Evolutionary conservation across 2,797 vertebrate genomes (phyloP), one percentile per base, ranked within the genome.

Genomic region (Alexandromys oeconomus): DNA sequence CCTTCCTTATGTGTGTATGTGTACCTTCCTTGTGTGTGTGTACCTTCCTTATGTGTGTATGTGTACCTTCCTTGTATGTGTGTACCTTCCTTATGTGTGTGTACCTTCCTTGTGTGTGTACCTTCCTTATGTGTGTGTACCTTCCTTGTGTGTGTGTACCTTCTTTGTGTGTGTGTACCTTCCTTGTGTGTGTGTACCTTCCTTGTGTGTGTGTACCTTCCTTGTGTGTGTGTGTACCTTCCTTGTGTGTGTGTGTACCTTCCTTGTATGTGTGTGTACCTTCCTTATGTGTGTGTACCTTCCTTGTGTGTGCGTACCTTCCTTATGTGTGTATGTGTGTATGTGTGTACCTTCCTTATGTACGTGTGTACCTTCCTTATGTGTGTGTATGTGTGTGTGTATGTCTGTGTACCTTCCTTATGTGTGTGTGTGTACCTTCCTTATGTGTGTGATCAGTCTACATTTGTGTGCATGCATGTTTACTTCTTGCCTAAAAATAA

Each of bases 401-500:
- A 12, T 51, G 48, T 51, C 0, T 51, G 12, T 51, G 3, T 11
- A 11, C 12, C 12, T 11, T 11, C 12, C 13, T 13, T 51, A 2
- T 51, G 48, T 51, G 48, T 51, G 48, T 48, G 23, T 73, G 43
- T 65, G 40, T 96, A 46, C 81, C 48, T 87, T 93, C 46, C 57
- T 74, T 87, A 69, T 59, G 14, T 73, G 37, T 46, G 51, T 57
- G 54, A 23, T 31, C 11, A 23, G 23, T 46, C 29, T 79, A 0
- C 86, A 46, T 78, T 40, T 67, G 34, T 97, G 12, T 77, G 67
- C 40, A 5, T 76, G 43, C n/a, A 73, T 40, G 76, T 40, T 84
- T 59, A 91, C n/a, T 92, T 87, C 23, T 94, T 93, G 5, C 84
- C 74, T 94, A 91, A 94, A 96, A 97, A 37, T 88, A 46, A 57